These are phyloP conservation scores for Cyprinus carpio DNA, from an alignment of 2,113 vertebrate genomes.

Conservation along the genomic window DNA sequence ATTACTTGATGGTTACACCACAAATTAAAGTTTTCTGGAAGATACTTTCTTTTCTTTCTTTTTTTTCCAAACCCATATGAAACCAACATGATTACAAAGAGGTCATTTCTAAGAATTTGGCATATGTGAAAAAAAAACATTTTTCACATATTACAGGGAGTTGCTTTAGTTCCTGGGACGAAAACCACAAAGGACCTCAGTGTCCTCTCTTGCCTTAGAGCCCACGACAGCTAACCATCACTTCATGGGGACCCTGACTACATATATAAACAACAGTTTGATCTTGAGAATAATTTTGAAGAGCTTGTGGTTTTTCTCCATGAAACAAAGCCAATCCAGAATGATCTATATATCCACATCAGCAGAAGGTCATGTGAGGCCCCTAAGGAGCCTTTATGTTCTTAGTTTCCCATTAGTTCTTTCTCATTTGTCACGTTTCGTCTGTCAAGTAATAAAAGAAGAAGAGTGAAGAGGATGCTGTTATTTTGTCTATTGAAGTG, in stretches of 20 bases:
- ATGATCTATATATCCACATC: conserved; percentile 36
- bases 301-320: not conserved
- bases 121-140: not conserved
- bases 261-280: not conserved
- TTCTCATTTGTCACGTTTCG: not conserved
- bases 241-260: not conserved
- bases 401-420: conserved; percentile 32
- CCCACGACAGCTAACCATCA: not conserved
- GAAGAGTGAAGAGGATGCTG: not conserved
- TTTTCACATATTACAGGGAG: not conserved
- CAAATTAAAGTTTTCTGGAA: not conserved
- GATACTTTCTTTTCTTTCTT: not conserved
- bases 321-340: conserved; percentile 32
- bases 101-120: not conserved
- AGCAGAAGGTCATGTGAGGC: not conserved
- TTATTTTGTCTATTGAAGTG: conserved; percentile 2
- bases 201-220: not conserved
- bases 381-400: conserved; percentile 6
- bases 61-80: not conserved
- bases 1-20: not conserved
- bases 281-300: not conserved
- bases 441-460: conserved; percentile 14
- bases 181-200: not conserved
- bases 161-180: not conserved
- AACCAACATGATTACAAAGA: not conserved